These are phyloP conservation scores for Lagria hirta DNA, from an alignment of 2,888 invertebrate genomes.

Conservation along the genomic window DNA sequence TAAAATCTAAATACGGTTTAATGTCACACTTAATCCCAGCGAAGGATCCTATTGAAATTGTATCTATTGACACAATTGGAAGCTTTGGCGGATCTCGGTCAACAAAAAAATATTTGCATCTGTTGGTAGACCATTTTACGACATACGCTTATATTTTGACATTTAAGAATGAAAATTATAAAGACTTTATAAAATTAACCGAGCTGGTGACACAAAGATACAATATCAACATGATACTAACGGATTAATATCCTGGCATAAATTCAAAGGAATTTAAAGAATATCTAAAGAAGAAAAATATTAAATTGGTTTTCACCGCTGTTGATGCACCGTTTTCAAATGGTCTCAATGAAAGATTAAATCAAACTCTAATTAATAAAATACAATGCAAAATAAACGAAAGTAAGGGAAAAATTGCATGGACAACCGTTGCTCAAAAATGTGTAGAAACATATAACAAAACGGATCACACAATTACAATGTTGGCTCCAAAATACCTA, in stretches of 20 bases:
- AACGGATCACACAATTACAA: constrained; percentile 19
- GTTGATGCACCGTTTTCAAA: constrained; percentile 32
- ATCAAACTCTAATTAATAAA: constrained; percentile 36
- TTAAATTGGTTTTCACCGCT: too few relatives aligned
- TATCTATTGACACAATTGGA: constrained; percentile 42
- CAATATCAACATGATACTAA: constrained; percentile 36
- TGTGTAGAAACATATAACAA: constrained; percentile 29
- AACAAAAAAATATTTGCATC: constrained; percentile 45
- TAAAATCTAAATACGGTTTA: constrained; percentile 28
- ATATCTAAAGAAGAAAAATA: constrained; percentile 30
- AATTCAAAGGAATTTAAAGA: constrained; percentile 41
- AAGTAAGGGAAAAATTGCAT: constrained; percentile 29
- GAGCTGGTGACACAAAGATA: constrained; percentile 31
- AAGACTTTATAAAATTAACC: constrained; percentile 39
- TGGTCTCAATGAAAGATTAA: constrained; percentile 34
- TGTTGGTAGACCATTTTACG: constrained; percentile 41
- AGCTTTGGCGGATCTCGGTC: constrained; percentile 42
- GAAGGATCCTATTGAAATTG: constrained; percentile 37
- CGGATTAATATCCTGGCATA: constrained; percentile 42
- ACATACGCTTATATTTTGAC: constrained; percentile 40
- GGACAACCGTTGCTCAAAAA: constrained; percentile 36
- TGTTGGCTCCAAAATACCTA: constrained; percentile 36
- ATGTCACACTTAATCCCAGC: constrained; percentile 34
- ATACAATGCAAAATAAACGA: constrained; percentile 36
- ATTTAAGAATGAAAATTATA: constrained; percentile 37